Evolutionary conservation across 2,113 vertebrate species (phyloP), one percentile per base, ranked within the genome.

Genomic region (Dendrocopos noguchii): DNA sequence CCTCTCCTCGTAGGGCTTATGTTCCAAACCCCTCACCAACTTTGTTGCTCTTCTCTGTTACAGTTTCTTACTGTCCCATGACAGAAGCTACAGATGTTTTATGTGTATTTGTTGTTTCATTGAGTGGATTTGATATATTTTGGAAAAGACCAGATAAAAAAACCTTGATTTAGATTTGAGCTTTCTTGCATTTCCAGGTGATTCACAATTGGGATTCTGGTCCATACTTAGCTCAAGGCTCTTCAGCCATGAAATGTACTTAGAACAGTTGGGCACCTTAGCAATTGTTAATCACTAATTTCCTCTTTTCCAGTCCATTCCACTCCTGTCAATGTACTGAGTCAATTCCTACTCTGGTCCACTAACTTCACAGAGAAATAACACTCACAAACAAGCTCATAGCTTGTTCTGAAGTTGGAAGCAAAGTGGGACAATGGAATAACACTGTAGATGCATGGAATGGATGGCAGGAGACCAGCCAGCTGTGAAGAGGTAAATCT

Each of bases 231-330:
- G 4, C 42, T 85, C 24, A 18, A 91, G 42, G n/a, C 22, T 77
- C 16, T 93, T 95, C 78, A 94, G 4, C 64, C 87, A 73, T 70
- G 60, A 93, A 93, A 90, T 72, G 57, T 65, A 34, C 74, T 93
- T 80, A 57, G 63, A 92, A 76, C 81, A 77, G 60, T 46, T 78
- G 65, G 66, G 21, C 68, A 84, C 42, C 79, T 83, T 87, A 83
- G 52, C 44, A 93, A 33, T 46, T 80, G 81, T 60, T 91, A 84
- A 72, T 78, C 56, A 66, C 63, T 88, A 78, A 83, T 85, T 94
- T 87, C 66, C 89, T 87, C 57, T 82, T 93, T 91, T 91, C 72
- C 47, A 90, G 47, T 67, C 61, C 53, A 78, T 90, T 94, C 68
- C 57, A 83, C 25, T 80, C 92, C 39, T 93, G 18, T 94, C 79